Base-by-base conservation (phyloP, 1,140 invertebrate species). In the Papilio polyxenes region DNA sequence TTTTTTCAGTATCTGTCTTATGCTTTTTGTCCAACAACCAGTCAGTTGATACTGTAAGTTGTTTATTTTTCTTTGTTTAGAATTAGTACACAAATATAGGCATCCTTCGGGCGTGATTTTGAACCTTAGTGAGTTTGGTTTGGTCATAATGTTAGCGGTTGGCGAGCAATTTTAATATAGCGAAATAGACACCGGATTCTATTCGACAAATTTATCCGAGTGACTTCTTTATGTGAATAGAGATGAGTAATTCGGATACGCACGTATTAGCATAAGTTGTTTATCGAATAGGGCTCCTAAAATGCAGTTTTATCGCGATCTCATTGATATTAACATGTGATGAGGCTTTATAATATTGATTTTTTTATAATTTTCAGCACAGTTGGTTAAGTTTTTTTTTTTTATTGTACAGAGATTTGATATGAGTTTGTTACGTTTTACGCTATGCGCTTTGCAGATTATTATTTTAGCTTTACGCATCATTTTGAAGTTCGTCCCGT, bases 301-400 rank as follows among this genome's bases (percentile, higher is more conserved):
- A 83, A 83, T 84, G 83, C 85, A 83, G 85, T 85, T 81, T 56
- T 83, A 84, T 86, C 75, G 83, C 87, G 91, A 92, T 92, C 91
- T 92, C 91, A 91, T 88, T 91, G 90, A 89, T 89, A 86, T 91
- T 89, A 87, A 86, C 86, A 85, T 89, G 88, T 91, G 86, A 90
- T 88, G 90, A 92, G 90, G 90, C 91, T 92, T 89, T 89, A 87
- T 87, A 78, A 83, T 86, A 86, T 85, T 86, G 84, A 85, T 83
- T 87, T 87, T 83, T 86, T 85, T 82, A 85, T 85, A 78, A 82
- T 84, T 84, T 87, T 87, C 85, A 86, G 85, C 89, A 90, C 86
- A 89, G 82, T 86, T 85, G 81, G 84, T 91, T 90, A 92, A 89
- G 89, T 91, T 89, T 89, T 88, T 87, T 88, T 87, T 86, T 82